Evolutionary conservation across 1,140 invertebrate species (phyloP).

Genomic region (Lethrus apterus): DNA sequence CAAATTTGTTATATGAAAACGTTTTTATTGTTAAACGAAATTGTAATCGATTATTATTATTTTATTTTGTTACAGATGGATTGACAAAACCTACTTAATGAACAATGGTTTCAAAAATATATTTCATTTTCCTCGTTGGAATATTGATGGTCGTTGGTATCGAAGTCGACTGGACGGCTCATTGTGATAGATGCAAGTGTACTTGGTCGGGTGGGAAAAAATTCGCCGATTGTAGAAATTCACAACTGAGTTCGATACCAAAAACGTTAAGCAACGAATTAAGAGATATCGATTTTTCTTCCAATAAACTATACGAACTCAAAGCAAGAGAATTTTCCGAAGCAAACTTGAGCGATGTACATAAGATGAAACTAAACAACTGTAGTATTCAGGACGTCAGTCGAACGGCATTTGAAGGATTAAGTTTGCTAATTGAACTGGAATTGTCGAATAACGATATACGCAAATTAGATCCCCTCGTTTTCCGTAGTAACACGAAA

Average conservation of each 20-base stretch:
- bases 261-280: slow-evolving; percentile 62
- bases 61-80: too few relatives aligned
- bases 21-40: too few relatives aligned
- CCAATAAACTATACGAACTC: slow-evolving; percentile 61
- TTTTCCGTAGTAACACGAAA: slow-evolving; percentile 60
- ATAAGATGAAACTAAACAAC: slow-evolving; percentile 66
- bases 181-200: slow-evolving; percentile 59
- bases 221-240: slow-evolving; percentile 66
- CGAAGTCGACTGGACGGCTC: slow-evolving; percentile 50
- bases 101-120: slow-evolving; percentile 11
- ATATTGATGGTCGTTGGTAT: slow-evolving; percentile 21
- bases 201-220: slow-evolving; percentile 74
- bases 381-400: slow-evolving; percentile 64
- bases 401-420: slow-evolving; percentile 62
- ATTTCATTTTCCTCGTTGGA: slow-evolving; percentile 18
- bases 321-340: slow-evolving; percentile 59
- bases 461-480: slow-evolving; percentile 56
- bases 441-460: slow-evolving; percentile 76
- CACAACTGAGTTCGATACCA: slow-evolving; percentile 54
- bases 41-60: too few relatives aligned
- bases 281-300: slow-evolving; percentile 66
- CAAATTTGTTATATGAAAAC: too few relatives aligned
- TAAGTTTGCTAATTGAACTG: slow-evolving; percentile 75
- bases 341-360: slow-evolving; percentile 66
- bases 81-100: too few relatives aligned